Conservation (phyloP, 2,888 invertebrate genomes). For the Mamestra brassicae region DNA sequence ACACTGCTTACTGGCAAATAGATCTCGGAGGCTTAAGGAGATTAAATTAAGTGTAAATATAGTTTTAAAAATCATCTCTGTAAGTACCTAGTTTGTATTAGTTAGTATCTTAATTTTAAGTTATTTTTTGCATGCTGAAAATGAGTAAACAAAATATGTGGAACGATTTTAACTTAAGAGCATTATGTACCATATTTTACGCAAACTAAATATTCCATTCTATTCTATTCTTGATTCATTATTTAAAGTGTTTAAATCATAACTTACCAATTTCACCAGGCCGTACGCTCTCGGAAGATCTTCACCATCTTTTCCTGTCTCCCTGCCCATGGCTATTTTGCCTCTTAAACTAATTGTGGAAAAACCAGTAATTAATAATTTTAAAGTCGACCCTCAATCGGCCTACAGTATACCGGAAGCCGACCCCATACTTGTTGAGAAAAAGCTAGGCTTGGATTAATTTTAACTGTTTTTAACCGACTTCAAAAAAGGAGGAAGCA, state of each 20-base stretch:
- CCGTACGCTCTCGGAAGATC: slow-evolving; percentile 43
- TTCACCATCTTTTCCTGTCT: slow-evolving; percentile 28
- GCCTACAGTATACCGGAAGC: neutral
- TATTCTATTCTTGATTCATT: neutral
- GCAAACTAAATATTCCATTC: too few relatives aligned
- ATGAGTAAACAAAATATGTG: too few relatives aligned
- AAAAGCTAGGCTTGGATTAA: neutral
- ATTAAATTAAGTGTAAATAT: neutral
- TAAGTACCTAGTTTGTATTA: too few relatives aligned
- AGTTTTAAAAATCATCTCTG: too few relatives aligned
- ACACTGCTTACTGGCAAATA: neutral
- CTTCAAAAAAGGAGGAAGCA: too few relatives aligned
- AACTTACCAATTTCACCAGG: slow-evolving; percentile 34
- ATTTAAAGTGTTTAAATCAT: neutral
- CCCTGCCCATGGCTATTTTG: slow-evolving; percentile 32
- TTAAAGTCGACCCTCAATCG: neutral
- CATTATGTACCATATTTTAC: too few relatives aligned
- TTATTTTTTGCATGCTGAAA: too few relatives aligned
- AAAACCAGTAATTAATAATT: neutral
- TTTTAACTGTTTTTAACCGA: too few relatives aligned
- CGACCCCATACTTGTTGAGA: neutral
- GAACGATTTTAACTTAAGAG: too few relatives aligned
- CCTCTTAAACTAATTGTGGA: slow-evolving; percentile 25
- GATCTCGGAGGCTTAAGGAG: neutral
- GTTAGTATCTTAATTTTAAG: too few relatives aligned